Conservation (phyloP, 2,888 invertebrate genomes). For the Miltochrista miniata region DNA sequence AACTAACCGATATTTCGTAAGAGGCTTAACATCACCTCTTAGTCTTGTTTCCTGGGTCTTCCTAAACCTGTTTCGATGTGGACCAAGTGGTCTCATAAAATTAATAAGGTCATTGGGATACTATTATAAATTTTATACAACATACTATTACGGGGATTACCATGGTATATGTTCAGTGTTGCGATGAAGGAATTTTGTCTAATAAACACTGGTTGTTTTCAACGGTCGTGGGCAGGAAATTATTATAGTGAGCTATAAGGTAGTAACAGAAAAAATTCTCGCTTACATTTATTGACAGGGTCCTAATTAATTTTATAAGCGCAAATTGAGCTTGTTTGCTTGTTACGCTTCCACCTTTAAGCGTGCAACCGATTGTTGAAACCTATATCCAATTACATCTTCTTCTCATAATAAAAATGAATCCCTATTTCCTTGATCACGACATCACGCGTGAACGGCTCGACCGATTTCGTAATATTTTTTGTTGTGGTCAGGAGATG, state of each 20-base stretch:
- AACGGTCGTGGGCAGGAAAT: conserved; percentile 8
- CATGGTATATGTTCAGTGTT: conserved; percentile 25
- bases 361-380: no score
- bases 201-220: conserved; percentile 1
- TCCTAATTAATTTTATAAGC: no score
- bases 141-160: conserved; percentile 48
- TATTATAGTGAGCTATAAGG: background rate
- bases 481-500: no score
- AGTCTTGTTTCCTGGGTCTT: conserved; percentile 32
- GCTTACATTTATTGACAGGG: no score
- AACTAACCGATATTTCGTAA: conserved; percentile 45
- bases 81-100: conserved; percentile 71
- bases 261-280: background rate
- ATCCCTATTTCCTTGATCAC: no score
- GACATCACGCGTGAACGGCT: no score
- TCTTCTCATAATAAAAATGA: no score
- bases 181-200: conserved; percentile 22
- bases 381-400: no score
- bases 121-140: conserved; percentile 60
- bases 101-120: conserved; percentile 72
- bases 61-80: conserved; percentile 66
- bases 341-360: no score
- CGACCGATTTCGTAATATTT: no score
- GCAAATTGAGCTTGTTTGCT: no score
- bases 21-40: conserved; percentile 30